phyloP scores from a whole-genome alignment of 2,888 invertebrate species.

The Venusia cambrica region DNA sequence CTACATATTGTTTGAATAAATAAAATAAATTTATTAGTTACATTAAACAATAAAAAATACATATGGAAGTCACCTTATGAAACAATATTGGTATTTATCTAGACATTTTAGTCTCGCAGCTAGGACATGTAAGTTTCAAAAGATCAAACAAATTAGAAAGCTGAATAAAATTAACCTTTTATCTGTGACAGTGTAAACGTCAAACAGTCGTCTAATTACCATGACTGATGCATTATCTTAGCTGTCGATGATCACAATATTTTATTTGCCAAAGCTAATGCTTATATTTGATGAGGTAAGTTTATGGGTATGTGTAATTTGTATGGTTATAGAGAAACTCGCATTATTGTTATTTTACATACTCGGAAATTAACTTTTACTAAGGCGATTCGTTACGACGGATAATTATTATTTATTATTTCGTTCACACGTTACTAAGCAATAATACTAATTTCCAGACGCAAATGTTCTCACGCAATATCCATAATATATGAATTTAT shows the following conservation, averaged over 20 bases:
- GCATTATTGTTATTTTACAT: constrained; percentile 27
- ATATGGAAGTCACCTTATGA: too few species aligned
- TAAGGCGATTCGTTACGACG: constrained; percentile 22
- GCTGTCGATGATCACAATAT: constrained; percentile 41
- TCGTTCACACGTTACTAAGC: constrained; percentile 14
- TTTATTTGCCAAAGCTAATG: constrained; percentile 52
- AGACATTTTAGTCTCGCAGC: too few species aligned
- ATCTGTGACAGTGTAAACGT: constrained; percentile 21
- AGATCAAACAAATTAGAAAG: constrained; percentile 10
- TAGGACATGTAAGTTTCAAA: not conserved
- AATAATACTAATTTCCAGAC: too few species aligned
- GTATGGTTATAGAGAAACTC: constrained; percentile 36
- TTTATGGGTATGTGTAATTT: constrained; percentile 40
- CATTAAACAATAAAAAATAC: too few species aligned
- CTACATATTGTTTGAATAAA: too few species aligned
- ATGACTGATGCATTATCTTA: constrained; percentile 38
- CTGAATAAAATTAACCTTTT: constrained; percentile 11
- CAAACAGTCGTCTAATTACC: constrained; percentile 24
- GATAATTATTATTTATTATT: constrained; percentile 13
- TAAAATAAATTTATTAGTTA: too few species aligned
- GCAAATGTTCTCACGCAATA: too few species aligned
- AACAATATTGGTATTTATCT: too few species aligned
- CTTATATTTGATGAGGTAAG: constrained; percentile 43
- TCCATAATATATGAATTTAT: too few species aligned
- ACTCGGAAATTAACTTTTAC: constrained; percentile 14